Percentiles rank a stretch among this genome's conserved stretches.
Evolutionary conservation across 2,797 vertebrate genomes (phyloP).

Genomic region (Artibeus jamaicensis): DNA sequence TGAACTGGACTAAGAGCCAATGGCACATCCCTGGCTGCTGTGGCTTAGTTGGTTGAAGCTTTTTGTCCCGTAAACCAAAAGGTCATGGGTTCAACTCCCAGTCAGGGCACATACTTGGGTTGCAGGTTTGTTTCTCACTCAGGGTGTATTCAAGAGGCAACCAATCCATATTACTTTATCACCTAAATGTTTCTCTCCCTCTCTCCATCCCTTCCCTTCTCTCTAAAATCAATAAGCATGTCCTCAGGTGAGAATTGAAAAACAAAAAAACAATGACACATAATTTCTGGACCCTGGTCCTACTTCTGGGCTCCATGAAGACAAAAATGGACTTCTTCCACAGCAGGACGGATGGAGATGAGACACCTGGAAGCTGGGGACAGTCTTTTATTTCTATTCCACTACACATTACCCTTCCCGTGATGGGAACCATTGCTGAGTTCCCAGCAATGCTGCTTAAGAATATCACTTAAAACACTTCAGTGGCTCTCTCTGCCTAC

Average conservation of each 20-base stretch:
- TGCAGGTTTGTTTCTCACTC: background rate
- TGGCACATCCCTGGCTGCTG: background rate
- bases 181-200: background rate
- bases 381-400: background rate
- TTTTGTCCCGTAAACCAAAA: background rate
- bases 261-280: background rate
- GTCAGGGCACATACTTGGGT: background rate
- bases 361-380: background rate
- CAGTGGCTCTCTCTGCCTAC: background rate
- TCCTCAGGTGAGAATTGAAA: background rate
- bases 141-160: background rate
- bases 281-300: background rate
- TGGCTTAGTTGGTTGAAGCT: background rate
- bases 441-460: background rate
- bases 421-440: no score
- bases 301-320: background rate
- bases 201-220: background rate
- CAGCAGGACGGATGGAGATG: background rate
- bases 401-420: background rate
- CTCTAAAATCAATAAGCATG: background rate
- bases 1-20: background rate
- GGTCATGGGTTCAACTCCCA: background rate
- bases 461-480: background rate
- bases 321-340: background rate
- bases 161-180: background rate